Conservation (phyloP, 2,113 vertebrate genomes). For the Triplophysa tibetana region DNA sequence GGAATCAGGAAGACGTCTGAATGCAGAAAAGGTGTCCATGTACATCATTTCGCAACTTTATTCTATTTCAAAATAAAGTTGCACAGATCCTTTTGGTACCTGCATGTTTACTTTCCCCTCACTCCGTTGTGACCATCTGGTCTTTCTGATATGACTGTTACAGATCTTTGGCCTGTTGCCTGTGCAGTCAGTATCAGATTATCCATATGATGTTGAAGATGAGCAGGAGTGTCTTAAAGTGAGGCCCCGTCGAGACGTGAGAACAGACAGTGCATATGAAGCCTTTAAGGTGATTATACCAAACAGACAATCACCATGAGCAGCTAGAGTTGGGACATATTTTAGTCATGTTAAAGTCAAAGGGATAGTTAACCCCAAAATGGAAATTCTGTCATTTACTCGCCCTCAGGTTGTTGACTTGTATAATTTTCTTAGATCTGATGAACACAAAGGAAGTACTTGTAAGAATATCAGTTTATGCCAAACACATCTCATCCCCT, state of each 20-base stretch:
- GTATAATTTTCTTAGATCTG: no score
- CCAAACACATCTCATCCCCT: no score
- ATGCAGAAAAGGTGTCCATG: background rate
- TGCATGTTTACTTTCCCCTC: no score
- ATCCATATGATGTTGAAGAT: constrained; percentile 53
- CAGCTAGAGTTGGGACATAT: no score
- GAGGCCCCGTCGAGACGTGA: constrained; percentile 51
- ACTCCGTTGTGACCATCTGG: no score
- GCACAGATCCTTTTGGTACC: background rate
- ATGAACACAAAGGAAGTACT: no score
- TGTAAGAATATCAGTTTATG: no score
- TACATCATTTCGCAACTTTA: background rate
- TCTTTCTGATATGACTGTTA: background rate
- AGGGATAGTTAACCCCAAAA: no score
- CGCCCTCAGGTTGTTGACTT: no score
- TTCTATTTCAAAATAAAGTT: constrained; percentile 47
- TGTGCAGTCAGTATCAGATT: background rate
- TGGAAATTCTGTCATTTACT: no score
- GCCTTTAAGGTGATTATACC: constrained; percentile 61
- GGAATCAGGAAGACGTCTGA: background rate
- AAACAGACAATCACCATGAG: no score
- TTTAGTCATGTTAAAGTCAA: no score
- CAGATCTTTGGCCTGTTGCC: constrained; percentile 68
- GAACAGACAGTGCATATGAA: constrained; percentile 12
- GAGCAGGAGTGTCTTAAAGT: constrained; percentile 51